These are phyloP conservation scores for Chelonus formosanus DNA, from an alignment of 2,888 invertebrate species.

Conservation along the genomic window DNA sequence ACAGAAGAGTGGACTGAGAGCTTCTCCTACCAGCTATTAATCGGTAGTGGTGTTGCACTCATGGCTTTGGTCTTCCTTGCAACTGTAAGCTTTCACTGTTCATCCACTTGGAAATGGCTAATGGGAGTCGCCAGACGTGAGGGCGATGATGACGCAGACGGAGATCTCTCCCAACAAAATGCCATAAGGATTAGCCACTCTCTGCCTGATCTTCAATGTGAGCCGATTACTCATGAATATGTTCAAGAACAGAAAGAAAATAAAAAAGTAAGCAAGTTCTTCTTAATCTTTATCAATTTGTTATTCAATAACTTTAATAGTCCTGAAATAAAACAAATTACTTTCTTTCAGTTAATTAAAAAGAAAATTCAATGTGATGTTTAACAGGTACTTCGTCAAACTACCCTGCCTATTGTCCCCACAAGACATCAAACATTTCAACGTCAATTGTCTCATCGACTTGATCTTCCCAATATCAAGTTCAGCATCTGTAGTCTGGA, in stretches of 20 bases:
- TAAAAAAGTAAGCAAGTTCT: slow-evolving; percentile 71
- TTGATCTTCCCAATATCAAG: slow-evolving; percentile 80
- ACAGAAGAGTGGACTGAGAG: slow-evolving; percentile 59
- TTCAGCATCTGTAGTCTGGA: slow-evolving; percentile 82
- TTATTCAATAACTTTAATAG: neutral
- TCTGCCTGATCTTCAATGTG: slow-evolving; percentile 77
- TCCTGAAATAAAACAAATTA: too few species aligned
- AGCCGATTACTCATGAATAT: slow-evolving; percentile 74
- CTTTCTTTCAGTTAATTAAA: neutral
- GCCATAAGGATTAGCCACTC: slow-evolving; percentile 81
- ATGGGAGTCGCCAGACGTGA: slow-evolving; percentile 65
- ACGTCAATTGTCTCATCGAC: slow-evolving; percentile 80
- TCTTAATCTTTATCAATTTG: neutral
- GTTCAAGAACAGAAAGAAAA: slow-evolving; percentile 77
- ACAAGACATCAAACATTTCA: slow-evolving; percentile 84
- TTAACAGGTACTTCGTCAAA: slow-evolving; percentile 78
- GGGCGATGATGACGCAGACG: slow-evolving; percentile 62
- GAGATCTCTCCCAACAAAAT: slow-evolving; percentile 72
- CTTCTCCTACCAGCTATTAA: slow-evolving; percentile 69
- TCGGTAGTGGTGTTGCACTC: slow-evolving; percentile 70
- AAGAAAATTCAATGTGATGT: neutral
- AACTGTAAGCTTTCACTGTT: slow-evolving; percentile 78
- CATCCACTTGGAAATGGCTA: slow-evolving; percentile 78
- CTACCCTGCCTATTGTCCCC: slow-evolving; percentile 83
- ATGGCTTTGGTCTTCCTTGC: slow-evolving; percentile 76